These are phyloP conservation scores for Propithecus deckenii DNA, from an alignment of 2,797 vertebrate genomes.

Conservation along the genomic window DNA sequence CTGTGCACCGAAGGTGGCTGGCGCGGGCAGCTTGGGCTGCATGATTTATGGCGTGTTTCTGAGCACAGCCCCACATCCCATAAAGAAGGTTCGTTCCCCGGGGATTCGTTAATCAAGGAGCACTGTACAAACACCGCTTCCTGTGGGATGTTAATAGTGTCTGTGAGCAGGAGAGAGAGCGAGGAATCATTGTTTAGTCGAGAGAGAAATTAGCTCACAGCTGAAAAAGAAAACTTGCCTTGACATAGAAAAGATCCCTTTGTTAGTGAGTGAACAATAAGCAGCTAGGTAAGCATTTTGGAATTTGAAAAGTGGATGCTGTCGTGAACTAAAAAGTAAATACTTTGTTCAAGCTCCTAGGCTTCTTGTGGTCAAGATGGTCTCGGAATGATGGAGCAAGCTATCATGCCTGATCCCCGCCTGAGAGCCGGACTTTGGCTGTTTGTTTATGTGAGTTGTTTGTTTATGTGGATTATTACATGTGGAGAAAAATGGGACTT, in stretches of 20 bases:
- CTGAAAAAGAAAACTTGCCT: background rate
- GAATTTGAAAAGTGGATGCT: background rate
- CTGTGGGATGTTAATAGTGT: background rate
- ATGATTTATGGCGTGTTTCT: background rate
- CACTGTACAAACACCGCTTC: background rate
- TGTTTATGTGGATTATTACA: background rate
- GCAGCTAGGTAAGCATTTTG: background rate
- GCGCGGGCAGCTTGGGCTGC: fast-evolving
- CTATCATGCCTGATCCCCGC: background rate
- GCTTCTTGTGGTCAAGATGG: background rate
- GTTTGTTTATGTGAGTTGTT: background rate
- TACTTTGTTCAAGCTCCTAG: background rate
- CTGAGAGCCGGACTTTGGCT: background rate
- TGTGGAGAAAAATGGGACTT: background rate
- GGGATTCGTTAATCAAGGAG: conserved; percentile 12
- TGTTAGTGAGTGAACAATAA: background rate
- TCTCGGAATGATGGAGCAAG: background rate
- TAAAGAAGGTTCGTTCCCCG: background rate
- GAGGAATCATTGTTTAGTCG: background rate
- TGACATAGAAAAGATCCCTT: background rate
- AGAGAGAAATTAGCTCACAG: background rate
- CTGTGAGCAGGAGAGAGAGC: background rate
- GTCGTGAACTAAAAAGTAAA: background rate
- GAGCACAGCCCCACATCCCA: background rate
- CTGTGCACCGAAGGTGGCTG: fast-evolving